phyloP scores from a whole-genome alignment of 2,888 invertebrate species.

The Meteorus cinctellus region DNA sequence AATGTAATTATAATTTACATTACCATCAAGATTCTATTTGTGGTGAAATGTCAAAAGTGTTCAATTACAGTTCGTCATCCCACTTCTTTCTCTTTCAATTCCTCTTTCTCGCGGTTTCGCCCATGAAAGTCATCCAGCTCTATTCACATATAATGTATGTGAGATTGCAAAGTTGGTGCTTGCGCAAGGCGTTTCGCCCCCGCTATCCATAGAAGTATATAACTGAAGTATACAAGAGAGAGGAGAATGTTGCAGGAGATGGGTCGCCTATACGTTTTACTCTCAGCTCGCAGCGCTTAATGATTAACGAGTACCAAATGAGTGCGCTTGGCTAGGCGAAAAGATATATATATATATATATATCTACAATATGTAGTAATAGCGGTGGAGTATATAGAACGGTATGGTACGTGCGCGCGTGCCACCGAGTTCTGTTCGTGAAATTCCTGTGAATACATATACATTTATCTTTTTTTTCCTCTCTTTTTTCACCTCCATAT shows the following conservation, averaged over 20 bases:
- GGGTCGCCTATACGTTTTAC: conserved; percentile 7
- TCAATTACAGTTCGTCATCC: background rate
- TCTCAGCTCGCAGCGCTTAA: conserved; percentile 20
- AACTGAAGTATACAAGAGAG: conserved; percentile 5
- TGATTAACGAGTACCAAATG: conserved; percentile 38
- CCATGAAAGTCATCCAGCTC: conserved; percentile 29
- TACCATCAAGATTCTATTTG: background rate
- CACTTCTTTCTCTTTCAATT: background rate
- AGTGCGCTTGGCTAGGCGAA: background rate
- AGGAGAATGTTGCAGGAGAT: conserved; percentile 15
- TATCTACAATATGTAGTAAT: conserved; percentile 4
- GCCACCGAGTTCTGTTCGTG: conserved; percentile 10
- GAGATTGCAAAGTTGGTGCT: conserved; percentile 40
- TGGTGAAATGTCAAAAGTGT: conserved; percentile 32
- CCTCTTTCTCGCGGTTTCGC: conserved; percentile 29
- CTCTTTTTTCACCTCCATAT: background rate
- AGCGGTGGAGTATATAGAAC: background rate
- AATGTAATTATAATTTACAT: conserved; percentile 28
- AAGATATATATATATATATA: background rate
- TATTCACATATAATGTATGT: background rate
- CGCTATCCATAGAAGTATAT: background rate
- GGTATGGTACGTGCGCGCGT: conserved; percentile 11
- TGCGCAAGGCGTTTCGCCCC: conserved; percentile 39
- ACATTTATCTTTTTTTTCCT: background rate
- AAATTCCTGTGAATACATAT: background rate